Evolutionary conservation across 1,140 invertebrate genomes (phyloP), one percentile per base, ranked within the genome.

Genomic region (Popillia japonica): DNA sequence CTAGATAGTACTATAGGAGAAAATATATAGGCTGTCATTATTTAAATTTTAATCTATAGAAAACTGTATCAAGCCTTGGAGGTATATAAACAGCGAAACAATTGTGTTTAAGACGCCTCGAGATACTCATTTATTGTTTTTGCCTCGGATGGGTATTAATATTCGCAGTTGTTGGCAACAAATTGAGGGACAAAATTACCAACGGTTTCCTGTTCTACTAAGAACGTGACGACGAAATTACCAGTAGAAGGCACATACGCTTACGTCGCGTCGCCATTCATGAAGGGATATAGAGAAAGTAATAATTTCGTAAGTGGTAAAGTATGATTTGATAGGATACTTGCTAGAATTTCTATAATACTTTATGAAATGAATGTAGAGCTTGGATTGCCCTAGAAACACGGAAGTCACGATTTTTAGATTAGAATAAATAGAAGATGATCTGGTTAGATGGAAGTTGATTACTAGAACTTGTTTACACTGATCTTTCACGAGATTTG

Each of bases 31-130:
- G 48, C 14, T 55, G 17, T 55, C 17, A 55, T 55, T 55, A 55
- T 55, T 55, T 55, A 55, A 55, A 55, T 55, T 55, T 55, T 17
- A 55, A 55, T 17, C 48, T 55, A 17, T 55, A 55, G 48, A 55
- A 55, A 55, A 55, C 48, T 55, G 14, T 55, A 55, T 55, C 48
- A 55, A n/a, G 48, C 48, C 17, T 20, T 17, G 14, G 14, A 55
- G 11, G 11, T 55, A 17, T 17, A 55, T n/a, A 55, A 55, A 55
- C n/a, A 55, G 14, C 48, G 4, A 55, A 55, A 55, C 48, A 55
- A 55, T 55, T 55, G 48, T 55, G 17, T 55, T 17, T 55, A 55
- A 55, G 14, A 3, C 14, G 48, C 48, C 48, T n/a, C 48, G 17
- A n/a, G 48, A 17, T 55, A 55, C 14, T n/a, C 17, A 17, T 17